Conservation (phyloP, 30 jellyfish, hydroid and myxozoan genomes). For the Aurelia sp. region DNA sequence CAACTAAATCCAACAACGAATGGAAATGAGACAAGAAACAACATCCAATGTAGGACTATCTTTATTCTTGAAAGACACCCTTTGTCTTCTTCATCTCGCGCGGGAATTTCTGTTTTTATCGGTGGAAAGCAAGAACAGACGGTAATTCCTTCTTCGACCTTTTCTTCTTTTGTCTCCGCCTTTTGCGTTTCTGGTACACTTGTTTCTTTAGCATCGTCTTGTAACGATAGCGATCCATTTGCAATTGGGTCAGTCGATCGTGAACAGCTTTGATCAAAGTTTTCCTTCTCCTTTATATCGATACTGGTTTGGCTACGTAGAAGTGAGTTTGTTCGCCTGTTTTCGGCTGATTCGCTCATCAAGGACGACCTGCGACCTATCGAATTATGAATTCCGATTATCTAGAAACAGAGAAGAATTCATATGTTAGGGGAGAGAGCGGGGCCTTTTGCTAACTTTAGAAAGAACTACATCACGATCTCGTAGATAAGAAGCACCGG, state of each 20-base stretch:
- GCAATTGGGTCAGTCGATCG: constrained; percentile 66
- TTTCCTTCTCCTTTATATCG: constrained; percentile 59
- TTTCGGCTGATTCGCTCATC: constrained; percentile 13
- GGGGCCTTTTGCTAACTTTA: no score
- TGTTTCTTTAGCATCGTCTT: constrained; percentile 2
- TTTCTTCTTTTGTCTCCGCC: constrained; percentile 43
- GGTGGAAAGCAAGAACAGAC: constrained; percentile 94
- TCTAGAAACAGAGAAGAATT: background rate
- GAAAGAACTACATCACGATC: no score
- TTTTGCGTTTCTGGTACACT: background rate
- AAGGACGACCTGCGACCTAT: constrained; percentile 43
- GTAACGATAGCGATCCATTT: constrained; percentile 35
- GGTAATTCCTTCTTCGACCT: constrained; percentile 47
- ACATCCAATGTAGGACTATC: constrained; percentile 73
- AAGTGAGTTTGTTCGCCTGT: constrained; percentile 38
- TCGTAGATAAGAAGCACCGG: no score
- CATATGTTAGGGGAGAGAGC: no score
- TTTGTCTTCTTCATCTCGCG: constrained; percentile 60
- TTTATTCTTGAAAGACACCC: constrained; percentile 56
- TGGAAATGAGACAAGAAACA: constrained; percentile 90
- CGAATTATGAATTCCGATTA: constrained; percentile 51
- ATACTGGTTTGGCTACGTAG: constrained; percentile 60
- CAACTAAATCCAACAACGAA: constrained; percentile 89
- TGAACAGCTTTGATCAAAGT: constrained; percentile 17
- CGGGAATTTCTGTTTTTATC: constrained; percentile 84